These are phyloP conservation scores for Drosophila histrio DNA, from an alignment of 2,888 invertebrate genomes.

Conservation along the genomic window DNA sequence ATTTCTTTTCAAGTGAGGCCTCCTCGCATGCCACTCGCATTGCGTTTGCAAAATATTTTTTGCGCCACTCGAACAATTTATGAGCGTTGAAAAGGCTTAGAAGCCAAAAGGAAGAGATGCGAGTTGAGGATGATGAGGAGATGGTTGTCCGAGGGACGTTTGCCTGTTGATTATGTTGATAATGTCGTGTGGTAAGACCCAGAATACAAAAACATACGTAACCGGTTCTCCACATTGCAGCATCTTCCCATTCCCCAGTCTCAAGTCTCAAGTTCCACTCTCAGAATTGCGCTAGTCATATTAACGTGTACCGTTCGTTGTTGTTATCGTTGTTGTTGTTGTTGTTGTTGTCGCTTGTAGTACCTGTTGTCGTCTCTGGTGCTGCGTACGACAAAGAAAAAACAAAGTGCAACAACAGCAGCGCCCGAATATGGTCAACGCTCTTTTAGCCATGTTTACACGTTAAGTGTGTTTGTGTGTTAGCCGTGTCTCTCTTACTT, in stretches of 20 bases:
- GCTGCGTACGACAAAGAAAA: conserved; percentile 65
- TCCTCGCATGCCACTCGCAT: conserved; percentile 57
- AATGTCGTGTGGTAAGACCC: conserved; percentile 65
- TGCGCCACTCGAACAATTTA: conserved; percentile 69
- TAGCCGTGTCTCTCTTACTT: conserved; percentile 51
- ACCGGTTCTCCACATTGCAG: conserved; percentile 63
- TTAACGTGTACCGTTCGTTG: conserved; percentile 75
- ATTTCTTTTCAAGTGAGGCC: conserved; percentile 53
- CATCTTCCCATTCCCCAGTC: conserved; percentile 38
- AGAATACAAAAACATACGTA: conserved; percentile 13
- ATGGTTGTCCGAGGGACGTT: background rate
- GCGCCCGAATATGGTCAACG: conserved; percentile 75
- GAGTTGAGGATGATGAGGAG: background rate
- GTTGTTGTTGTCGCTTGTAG: conserved; percentile 46
- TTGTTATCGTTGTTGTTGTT: conserved; percentile 33
- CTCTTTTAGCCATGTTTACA: conserved; percentile 80
- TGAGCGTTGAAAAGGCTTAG: conserved; percentile 80
- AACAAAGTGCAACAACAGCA: conserved; percentile 50
- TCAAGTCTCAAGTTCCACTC: conserved; percentile 44
- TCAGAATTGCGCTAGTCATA: conserved; percentile 69
- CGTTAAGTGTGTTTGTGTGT: conserved; percentile 78
- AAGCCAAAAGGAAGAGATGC: conserved; percentile 30
- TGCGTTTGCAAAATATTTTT: conserved; percentile 77
- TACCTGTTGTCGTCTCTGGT: conserved; percentile 61
- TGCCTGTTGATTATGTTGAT: conserved; percentile 76